Evolutionary conservation across 2,113 vertebrate genomes (phyloP), one percentile per base, ranked within the genome.

Genomic region (Cavia porcellus): DNA sequence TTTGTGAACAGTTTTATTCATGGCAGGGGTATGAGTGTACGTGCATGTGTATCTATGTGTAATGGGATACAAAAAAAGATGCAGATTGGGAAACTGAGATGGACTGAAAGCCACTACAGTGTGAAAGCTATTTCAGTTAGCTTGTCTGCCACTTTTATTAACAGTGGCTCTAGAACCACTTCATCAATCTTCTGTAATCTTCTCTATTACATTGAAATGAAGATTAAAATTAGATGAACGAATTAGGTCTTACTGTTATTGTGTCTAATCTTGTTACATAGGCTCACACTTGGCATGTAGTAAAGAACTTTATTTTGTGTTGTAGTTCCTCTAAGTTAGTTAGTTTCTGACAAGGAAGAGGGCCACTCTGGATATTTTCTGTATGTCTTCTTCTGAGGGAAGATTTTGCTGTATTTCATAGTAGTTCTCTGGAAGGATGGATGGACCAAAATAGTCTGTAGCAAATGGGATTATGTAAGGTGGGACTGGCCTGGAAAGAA

Each of bases 381-480:
- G 35, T 59, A 35, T 90, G 66, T 79, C n/a, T 80, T 96, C 35
- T 80, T 89, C 52, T 92, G 92, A 85, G 64, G 90, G 84, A 87
- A 92, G 75, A 77, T 86, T 86, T 52, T 96, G 42, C 62, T 85
- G 11, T 93, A 0, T 72, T 74, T 94, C 42, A 83, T 82, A 45
- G 50, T 62, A 59, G 61, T 64, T 94, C 92, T 87, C 80, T 93
- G 85, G 77, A 94, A 94, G 86, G 85, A 95, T 61, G 85, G 57
- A 84, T 38, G 87, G 59, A 79, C 88, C 77, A 84, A 89, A 96
- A 74, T 94, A 87, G 84, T 92, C 59, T 88, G 15, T 74, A 83
- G 82, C 86, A 92, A 86, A 87, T 95, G 90, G 72, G 57, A 74
- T 55, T 91, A 61, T 86, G 50, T 66, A 89, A 82, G 86, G 38